phyloP scores from a whole-genome alignment of 2,113 vertebrate genomes.

The Rousettus leschenaultii region DNA sequence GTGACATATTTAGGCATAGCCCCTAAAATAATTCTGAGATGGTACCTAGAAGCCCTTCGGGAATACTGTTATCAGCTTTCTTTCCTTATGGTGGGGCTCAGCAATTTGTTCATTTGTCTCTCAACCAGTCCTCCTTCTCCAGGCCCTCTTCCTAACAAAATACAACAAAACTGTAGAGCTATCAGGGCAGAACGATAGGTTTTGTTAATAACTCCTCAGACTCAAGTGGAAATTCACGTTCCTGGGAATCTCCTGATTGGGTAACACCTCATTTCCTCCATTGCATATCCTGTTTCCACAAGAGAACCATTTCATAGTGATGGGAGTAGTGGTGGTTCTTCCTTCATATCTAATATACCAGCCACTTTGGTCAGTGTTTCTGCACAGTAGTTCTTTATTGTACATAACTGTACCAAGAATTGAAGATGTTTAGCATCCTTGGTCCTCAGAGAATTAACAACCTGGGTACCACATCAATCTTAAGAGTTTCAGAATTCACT shows the following conservation, averaged over 20 bases:
- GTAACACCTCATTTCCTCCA: not conserved
- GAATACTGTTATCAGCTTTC: not conserved
- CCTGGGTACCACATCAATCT: not conserved
- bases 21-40: not conserved
- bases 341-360: not conserved
- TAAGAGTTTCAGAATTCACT: slow-evolving; percentile 12
- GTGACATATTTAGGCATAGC: not conserved
- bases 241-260: not conserved
- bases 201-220: not conserved
- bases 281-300: not conserved
- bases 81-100: not conserved
- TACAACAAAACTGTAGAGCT: not conserved
- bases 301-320: not conserved
- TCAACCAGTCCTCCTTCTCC: not conserved
- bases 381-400: not conserved
- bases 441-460: not conserved
- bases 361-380: not conserved
- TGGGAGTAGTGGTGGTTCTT: not conserved
- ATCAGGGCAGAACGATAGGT: not conserved
- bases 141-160: not conserved
- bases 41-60: not conserved
- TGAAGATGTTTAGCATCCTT: not conserved
- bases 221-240: not conserved
- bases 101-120: not conserved
- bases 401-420: not conserved